A percentile compares a stretch with the other conserved stretches of the same genome.
phyloP scores from a whole-genome alignment of 1,140 invertebrate genomes.

The Coenobita brevimanus region DNA sequence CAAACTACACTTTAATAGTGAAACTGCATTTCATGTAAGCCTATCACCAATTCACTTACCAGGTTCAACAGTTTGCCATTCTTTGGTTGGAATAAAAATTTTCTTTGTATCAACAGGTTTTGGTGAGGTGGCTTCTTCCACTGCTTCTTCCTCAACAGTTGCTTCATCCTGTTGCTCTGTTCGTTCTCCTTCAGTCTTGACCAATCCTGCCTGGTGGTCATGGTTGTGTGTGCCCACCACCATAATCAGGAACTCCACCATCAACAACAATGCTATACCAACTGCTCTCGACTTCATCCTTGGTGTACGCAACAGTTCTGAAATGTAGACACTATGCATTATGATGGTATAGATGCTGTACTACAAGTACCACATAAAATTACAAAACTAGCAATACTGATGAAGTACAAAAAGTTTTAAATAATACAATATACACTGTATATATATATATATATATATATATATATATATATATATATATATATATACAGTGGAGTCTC shows the following conservation, averaged over 20 bases:
- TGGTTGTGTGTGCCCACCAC: background rate
- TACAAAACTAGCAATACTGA: no score
- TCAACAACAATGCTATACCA: background rate
- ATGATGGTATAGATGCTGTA: no score
- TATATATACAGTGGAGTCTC: no score
- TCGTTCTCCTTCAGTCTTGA: background rate
- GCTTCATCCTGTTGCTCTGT: conserved; percentile 27
- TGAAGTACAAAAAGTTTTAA: no score
- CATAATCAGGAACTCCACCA: background rate
- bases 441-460: no score
- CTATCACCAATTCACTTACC: conserved; percentile 30
- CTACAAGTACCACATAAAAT: no score
- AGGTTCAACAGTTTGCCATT: conserved; percentile 46
- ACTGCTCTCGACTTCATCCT: conserved; percentile 21
- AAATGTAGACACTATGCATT: background rate
- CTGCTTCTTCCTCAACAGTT: conserved; percentile 7
- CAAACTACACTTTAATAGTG: no score
- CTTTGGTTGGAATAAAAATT: conserved; percentile 45
- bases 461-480: no score
- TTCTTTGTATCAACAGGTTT: conserved; percentile 16
- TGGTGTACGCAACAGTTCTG: no score
- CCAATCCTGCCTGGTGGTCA: background rate
- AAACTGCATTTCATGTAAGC: no score
- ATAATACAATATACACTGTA: no score
- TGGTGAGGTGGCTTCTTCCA: no score